phyloP scores from a whole-genome alignment of 2,888 invertebrate genomes.

The Phengaris arion region DNA sequence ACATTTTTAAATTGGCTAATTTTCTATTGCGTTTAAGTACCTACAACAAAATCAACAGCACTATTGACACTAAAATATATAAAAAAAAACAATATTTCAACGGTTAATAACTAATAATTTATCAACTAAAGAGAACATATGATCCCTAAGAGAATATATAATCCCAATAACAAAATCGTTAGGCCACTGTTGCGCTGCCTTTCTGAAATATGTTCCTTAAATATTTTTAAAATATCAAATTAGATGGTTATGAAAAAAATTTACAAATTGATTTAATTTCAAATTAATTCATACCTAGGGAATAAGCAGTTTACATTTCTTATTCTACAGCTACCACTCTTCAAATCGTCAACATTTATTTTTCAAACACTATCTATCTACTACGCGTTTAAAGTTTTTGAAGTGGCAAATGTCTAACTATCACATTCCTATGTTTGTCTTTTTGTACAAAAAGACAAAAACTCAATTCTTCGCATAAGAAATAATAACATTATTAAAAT shows the following conservation, averaged over 20 bases:
- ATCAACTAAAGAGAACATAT: not conserved
- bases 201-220: not conserved
- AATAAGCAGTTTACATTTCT: not conserved
- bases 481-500: not conserved
- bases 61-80: not conserved
- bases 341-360: not conserved
- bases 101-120: not conserved
- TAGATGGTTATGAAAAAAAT: not conserved
- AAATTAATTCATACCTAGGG: not conserved
- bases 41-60: conserved; percentile 15
- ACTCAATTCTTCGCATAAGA: not conserved
- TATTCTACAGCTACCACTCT: not conserved
- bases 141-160: too few species aligned
- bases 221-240: not conserved
- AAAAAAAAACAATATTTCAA: not conserved
- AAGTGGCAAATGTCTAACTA: not conserved
- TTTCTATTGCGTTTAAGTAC: not conserved
- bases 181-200: not conserved
- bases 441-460: not conserved
- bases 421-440: not conserved
- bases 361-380: not conserved
- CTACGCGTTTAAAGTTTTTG: not conserved
- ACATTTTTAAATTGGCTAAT: not conserved
- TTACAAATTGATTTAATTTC: not conserved
- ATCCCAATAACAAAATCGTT: not conserved